A percentile compares a stretch with the other conserved stretches of the same genome.
Evolutionary conservation across 2,113 vertebrate species (phyloP).

Genomic region (Eublepharis macularius): DNA sequence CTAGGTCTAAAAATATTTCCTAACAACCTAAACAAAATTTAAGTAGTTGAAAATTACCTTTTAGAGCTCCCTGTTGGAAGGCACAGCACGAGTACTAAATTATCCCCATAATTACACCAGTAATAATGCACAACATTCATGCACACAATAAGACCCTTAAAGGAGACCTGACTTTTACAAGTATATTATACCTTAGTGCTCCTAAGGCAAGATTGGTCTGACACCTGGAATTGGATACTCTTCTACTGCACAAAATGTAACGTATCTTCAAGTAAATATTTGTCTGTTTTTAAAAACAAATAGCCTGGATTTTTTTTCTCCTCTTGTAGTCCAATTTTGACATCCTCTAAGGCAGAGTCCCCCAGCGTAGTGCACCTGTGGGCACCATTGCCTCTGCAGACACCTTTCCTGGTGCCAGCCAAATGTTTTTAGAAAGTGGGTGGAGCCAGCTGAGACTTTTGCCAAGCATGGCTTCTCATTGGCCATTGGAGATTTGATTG

Average conservation of each 20-base stretch:
- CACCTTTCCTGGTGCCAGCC: too few relatives aligned
- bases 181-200: constrained; percentile 14
- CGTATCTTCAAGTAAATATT: neutral
- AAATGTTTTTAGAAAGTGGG: too few relatives aligned
- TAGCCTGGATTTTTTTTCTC: neutral
- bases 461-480: too few relatives aligned
- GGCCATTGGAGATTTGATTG: too few relatives aligned
- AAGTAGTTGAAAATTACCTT: constrained; percentile 63
- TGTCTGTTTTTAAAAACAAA: neutral
- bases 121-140: constrained; percentile 51
- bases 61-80: constrained; percentile 61
- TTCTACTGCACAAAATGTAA: constrained; percentile 12
- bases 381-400: too few relatives aligned
- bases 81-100: constrained; percentile 51
- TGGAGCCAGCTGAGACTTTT: too few relatives aligned
- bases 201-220: neutral
- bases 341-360: too few relatives aligned
- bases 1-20: constrained; percentile 43
- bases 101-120: constrained; percentile 53
- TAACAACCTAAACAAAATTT: constrained; percentile 69
- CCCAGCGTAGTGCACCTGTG: too few relatives aligned
- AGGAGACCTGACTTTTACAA: constrained; percentile 46
- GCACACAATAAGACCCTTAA: constrained; percentile 45
- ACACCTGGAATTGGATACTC: neutral
- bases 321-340: neutral